A percentile compares a stretch with the other conserved stretches of the same genome.
These are phyloP conservation scores for Eupithecia subfuscata DNA, from an alignment of 2,888 invertebrate species.

Conservation along the genomic window DNA sequence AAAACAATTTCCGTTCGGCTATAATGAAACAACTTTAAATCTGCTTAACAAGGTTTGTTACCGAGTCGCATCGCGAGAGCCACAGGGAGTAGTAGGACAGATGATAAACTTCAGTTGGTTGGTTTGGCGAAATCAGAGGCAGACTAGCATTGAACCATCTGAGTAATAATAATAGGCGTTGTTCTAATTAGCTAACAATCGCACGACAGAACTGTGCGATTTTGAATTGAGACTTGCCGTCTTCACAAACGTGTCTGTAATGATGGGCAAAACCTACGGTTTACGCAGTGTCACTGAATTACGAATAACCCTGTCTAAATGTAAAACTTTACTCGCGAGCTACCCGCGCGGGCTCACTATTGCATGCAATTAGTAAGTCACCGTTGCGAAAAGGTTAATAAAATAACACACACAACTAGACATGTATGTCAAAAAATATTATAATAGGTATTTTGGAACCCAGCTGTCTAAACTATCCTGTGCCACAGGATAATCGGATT, in stretches of 20 bases:
- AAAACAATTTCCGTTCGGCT: conserved; percentile 66
- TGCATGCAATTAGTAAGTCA: not conserved
- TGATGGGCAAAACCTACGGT: too few relatives aligned
- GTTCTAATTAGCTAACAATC: too few relatives aligned
- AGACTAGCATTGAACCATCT: too few relatives aligned
- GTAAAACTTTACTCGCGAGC: too few relatives aligned
- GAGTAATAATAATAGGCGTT: too few relatives aligned
- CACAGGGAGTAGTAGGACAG: conserved; percentile 16
- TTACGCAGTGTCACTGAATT: too few relatives aligned
- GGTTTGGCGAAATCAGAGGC: not conserved
- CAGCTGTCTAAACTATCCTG: conserved; percentile 14
- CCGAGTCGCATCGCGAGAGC: conserved; percentile 28
- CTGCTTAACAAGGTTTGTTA: conserved; percentile 43
- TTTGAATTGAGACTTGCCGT: too few relatives aligned
- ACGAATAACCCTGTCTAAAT: too few relatives aligned
- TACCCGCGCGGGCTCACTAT: not conserved
- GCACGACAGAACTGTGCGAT: too few relatives aligned
- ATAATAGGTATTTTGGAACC: not conserved
- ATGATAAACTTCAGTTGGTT: not conserved
- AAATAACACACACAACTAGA: too few relatives aligned
- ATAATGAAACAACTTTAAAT: conserved; percentile 47
- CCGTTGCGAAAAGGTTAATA: too few relatives aligned
- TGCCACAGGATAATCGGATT: conserved; percentile 20
- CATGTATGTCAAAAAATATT: not conserved
- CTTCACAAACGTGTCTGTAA: too few relatives aligned